A percentile compares a stretch with the other conserved stretches of the same genome.
Conservation (phyloP, 1,140 invertebrate species). For the Cephus cinctus region DNA sequence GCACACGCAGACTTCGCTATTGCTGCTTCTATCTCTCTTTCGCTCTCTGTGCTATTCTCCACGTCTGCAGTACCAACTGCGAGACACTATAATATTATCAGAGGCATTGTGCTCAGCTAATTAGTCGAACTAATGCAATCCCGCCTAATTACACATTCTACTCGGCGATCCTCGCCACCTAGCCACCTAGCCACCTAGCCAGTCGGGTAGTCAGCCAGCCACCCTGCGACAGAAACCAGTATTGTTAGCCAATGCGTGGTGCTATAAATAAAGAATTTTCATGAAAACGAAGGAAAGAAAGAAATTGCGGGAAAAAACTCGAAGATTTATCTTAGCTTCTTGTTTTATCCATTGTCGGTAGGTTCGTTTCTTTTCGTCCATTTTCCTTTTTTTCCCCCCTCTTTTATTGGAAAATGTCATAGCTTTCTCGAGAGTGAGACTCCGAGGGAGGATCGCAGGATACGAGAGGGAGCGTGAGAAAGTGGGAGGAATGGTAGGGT, state of each 20-base stretch:
- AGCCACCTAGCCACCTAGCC: background rate
- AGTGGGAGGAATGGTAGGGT: no score
- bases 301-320: no score
- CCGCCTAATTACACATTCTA: constrained; percentile 48
- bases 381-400: constrained; percentile 25
- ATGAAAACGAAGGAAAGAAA: no score
- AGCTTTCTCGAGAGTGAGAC: no score
- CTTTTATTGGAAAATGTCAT: constrained; percentile 35
- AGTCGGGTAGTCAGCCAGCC: background rate
- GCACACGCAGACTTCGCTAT: no score
- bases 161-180: constrained; percentile 33
- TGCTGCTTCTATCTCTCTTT: background rate
- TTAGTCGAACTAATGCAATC: constrained; percentile 50
- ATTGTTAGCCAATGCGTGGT: no score
- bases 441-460: no score
- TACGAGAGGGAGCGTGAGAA: no score
- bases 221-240: background rate
- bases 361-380: no score
- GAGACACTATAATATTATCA: constrained; percentile 45
- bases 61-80: background rate
- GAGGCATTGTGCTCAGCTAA: constrained; percentile 46
- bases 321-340: no score
- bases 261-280: no score
- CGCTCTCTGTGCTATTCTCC: background rate
- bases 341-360: no score